Percentiles rank a stretch among this genome's conserved stretches.
These are phyloP conservation scores for Tyria jacobaeae DNA, from an alignment of 2,888 invertebrate genomes.

Conservation along the genomic window DNA sequence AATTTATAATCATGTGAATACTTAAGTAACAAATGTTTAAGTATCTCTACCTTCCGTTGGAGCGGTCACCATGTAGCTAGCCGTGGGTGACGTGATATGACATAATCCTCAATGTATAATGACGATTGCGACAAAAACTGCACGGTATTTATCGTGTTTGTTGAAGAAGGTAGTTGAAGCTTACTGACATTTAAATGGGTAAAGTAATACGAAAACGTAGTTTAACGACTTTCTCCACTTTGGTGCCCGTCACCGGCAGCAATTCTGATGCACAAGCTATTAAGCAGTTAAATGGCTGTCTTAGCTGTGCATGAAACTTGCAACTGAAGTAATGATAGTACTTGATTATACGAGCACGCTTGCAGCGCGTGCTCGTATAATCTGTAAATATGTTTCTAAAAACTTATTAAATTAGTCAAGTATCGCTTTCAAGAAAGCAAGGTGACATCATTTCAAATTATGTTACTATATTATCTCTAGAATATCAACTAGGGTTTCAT, in stretches of 20 bases:
- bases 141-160: no score
- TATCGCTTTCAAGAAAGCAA: neutral
- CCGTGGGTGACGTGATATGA: no score
- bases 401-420: neutral
- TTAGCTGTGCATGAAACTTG: conserved; percentile 42
- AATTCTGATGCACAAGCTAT: conserved; percentile 51
- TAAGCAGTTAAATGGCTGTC: conserved; percentile 58
- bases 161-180: no score
- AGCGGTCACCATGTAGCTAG: no score
- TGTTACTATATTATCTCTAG: neutral
- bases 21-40: no score
- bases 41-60: no score
- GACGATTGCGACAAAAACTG: no score
- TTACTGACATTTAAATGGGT: no score
- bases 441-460: neutral
- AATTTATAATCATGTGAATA: no score
- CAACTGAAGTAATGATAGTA: conserved; percentile 52
- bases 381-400: neutral
- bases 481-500: no score
- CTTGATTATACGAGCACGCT: conserved; percentile 25
- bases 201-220: neutral
- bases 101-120: no score
- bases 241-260: conserved; percentile 39
- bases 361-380: no score
- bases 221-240: conserved; percentile 7